Percentiles rank a stretch among this genome's conserved stretches.
Conservation (phyloP, 2,888 invertebrate genomes). For the Omphaloscelis lunosa region DNA sequence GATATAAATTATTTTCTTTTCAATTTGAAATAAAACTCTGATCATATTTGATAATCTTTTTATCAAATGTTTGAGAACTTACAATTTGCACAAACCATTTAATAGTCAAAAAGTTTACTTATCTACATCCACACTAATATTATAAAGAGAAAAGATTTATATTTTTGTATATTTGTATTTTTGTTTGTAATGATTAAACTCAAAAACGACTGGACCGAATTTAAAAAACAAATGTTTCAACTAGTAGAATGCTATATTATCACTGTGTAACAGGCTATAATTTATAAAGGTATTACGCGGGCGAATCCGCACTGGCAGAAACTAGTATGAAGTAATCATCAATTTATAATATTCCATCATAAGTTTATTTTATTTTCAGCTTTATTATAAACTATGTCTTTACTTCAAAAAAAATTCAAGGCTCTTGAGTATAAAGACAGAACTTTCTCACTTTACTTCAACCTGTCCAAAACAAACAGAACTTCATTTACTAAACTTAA, state of each 20-base stretch:
- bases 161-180: too few relatives aligned
- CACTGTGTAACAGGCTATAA: too few relatives aligned
- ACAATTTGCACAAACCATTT: not conserved
- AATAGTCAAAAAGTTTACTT: not conserved
- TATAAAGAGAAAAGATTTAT: too few relatives aligned
- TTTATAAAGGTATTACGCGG: too few relatives aligned
- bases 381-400: not conserved
- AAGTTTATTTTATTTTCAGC: not conserved
- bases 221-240: too few relatives aligned
- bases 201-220: too few relatives aligned
- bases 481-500: too few relatives aligned
- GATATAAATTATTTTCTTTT: conserved; percentile 14
- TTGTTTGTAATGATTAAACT: too few relatives aligned
- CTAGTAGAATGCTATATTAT: too few relatives aligned
- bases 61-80: not conserved
- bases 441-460: not conserved
- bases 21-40: not conserved
- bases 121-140: not conserved
- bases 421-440: not conserved
- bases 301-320: too few relatives aligned
- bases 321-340: not conserved
- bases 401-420: not conserved
- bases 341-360: not conserved
- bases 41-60: not conserved
- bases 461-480: conserved; percentile 14